These are phyloP conservation scores for Lasioglossum malachurum DNA, from an alignment of 2,888 invertebrate species.

Conservation along the genomic window DNA sequence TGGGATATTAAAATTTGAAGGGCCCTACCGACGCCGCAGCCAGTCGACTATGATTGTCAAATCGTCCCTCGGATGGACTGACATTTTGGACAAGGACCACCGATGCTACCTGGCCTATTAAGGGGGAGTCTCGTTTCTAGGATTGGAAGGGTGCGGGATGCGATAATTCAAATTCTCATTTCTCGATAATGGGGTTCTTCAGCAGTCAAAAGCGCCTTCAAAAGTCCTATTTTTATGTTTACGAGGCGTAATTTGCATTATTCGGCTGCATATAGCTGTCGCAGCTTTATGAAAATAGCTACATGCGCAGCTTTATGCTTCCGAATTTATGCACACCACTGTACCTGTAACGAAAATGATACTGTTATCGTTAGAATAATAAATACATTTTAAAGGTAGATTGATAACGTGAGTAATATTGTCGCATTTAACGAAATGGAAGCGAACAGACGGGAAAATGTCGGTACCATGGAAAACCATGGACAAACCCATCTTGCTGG, in stretches of 20 bases:
- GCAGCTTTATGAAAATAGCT: too few relatives aligned
- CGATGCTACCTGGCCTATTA: background rate
- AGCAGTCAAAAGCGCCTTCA: too few relatives aligned
- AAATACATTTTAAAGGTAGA: background rate
- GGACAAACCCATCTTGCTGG: constrained; percentile 71
- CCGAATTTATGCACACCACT: too few relatives aligned
- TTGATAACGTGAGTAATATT: background rate
- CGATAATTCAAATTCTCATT: too few relatives aligned
- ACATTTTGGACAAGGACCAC: background rate
- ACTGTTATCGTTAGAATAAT: background rate
- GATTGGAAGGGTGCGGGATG: too few relatives aligned
- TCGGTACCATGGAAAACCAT: constrained; percentile 56
- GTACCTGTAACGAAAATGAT: background rate
- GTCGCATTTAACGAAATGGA: constrained; percentile 1
- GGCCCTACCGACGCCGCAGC: background rate
- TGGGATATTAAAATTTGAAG: constrained; percentile 9
- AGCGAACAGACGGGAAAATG: constrained; percentile 31
- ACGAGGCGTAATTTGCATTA: too few relatives aligned
- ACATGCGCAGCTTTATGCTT: too few relatives aligned
- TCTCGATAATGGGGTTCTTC: too few relatives aligned
- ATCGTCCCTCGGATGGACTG: background rate
- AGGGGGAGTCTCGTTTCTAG: too few relatives aligned
- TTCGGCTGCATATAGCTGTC: too few relatives aligned
- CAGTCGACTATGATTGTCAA: background rate
- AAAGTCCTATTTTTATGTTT: too few relatives aligned